Evolutionary conservation across 2,113 vertebrate species (phyloP).

Genomic region (Albula glossodonta): DNA sequence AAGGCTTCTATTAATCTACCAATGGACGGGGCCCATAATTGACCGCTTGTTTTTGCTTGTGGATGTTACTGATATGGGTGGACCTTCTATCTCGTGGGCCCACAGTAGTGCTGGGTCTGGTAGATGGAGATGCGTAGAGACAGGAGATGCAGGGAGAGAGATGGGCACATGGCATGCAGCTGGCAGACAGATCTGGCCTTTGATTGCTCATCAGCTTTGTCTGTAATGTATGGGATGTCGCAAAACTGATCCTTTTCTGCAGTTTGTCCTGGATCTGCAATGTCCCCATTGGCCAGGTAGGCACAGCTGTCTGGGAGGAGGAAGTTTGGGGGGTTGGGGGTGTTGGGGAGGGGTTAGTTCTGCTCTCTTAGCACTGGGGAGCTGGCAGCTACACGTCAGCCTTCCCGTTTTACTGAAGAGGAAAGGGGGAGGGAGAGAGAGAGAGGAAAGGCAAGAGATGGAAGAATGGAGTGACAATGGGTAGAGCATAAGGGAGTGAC

Average conservation of each 20-base stretch:
- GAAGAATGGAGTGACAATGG: too few relatives aligned
- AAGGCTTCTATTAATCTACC: too few relatives aligned
- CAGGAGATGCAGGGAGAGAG: background rate
- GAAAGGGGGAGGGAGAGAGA: background rate
- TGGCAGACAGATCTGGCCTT: background rate
- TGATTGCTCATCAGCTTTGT: background rate
- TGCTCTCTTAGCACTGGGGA: background rate
- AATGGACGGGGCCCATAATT: too few relatives aligned
- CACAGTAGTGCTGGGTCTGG: too few relatives aligned
- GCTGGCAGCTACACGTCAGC: background rate
- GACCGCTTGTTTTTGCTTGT: too few relatives aligned
- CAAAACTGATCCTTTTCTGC: background rate
- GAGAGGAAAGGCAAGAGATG: background rate
- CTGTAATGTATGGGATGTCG: background rate
- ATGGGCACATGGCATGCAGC: background rate
- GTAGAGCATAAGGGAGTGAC: background rate
- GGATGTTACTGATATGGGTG: too few relatives aligned
- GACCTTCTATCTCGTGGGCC: too few relatives aligned
- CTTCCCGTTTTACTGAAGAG: background rate
- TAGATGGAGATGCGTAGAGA: too few relatives aligned
- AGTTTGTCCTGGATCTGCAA: background rate
- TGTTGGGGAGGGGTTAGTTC: background rate
- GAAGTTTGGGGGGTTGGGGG: background rate
- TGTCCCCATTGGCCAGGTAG: background rate
- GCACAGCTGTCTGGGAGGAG: background rate